A percentile compares a stretch with the other conserved stretches of the same genome.
Conservation (phyloP, 2,888 invertebrate species). For the Capitulum mitella region DNA sequence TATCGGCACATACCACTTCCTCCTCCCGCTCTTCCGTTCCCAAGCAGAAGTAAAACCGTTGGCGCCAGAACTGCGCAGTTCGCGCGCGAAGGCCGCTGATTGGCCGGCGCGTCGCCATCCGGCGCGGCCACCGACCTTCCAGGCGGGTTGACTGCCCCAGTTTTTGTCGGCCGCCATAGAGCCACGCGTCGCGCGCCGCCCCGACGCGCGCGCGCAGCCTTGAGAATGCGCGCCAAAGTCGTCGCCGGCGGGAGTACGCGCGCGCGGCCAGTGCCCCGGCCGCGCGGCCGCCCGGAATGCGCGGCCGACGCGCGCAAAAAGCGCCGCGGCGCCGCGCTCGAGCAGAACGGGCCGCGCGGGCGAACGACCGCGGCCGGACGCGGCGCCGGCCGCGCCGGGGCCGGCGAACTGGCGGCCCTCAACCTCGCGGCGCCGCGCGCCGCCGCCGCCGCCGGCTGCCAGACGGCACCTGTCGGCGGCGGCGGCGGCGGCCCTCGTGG, state of each 20-base stretch:
- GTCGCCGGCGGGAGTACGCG: not conserved
- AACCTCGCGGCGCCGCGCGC: not conserved
- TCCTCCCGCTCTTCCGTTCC: too few species aligned
- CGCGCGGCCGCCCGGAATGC: not conserved
- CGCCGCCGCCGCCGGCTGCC: not conserved
- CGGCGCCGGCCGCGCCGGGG: not conserved
- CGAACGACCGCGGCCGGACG: not conserved
- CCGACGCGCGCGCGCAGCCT: not conserved
- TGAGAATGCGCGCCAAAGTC: constrained; percentile 5
- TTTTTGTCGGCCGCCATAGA: not conserved
- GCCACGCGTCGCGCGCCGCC: not conserved
- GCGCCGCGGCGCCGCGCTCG: not conserved
- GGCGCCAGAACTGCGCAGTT: constrained; percentile 11
- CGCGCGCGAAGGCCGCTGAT: not conserved
- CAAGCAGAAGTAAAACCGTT: too few species aligned
- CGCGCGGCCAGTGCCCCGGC: constrained; percentile 1
- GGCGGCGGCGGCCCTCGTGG: too few species aligned
- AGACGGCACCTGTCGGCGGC: too few species aligned
- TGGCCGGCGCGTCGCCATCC: not conserved
- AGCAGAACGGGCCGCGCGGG: not conserved
- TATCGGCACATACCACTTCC: too few species aligned
- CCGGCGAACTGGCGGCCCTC: not conserved
- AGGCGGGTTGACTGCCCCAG: constrained; percentile 8
- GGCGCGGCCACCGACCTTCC: not conserved
- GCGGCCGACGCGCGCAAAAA: not conserved